Conservation (phyloP, 2,113 vertebrate species). For the Hydrochoerus hydrochaeris region DNA sequence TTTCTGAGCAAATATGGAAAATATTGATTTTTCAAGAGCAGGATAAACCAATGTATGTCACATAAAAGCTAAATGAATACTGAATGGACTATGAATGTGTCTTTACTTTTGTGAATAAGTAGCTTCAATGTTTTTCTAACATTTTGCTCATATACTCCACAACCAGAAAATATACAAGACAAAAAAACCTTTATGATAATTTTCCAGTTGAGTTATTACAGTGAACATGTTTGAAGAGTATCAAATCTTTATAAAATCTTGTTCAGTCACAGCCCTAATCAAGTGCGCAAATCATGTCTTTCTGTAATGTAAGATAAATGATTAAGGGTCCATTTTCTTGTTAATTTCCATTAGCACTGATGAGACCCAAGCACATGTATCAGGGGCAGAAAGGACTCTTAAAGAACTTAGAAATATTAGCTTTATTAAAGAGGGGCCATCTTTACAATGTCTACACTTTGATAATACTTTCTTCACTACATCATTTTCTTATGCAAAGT, state of each 20-base stretch:
- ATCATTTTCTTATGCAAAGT: background rate
- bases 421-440: conserved; percentile 35
- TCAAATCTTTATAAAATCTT: conserved; percentile 66
- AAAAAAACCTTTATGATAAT: conserved; percentile 25
- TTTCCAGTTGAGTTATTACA: conserved; percentile 56
- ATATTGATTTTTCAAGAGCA: conserved; percentile 46
- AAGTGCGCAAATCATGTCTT: conserved; percentile 69
- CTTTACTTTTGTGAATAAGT: conserved; percentile 15
- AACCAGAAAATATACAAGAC: conserved; percentile 16
- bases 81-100: background rate
- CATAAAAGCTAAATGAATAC: background rate
- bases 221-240: conserved; percentile 55
- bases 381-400: conserved; percentile 50
- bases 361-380: conserved; percentile 63
- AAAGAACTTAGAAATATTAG: conserved; percentile 46
- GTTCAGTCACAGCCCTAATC: conserved; percentile 72
- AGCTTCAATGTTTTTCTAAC: background rate
- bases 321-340: conserved; percentile 78
- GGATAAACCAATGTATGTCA: background rate
- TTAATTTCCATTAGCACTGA: conserved; percentile 77
- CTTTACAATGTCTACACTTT: conserved; percentile 45
- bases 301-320: conserved; percentile 71
- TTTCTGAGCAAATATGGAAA: conserved; percentile 30
- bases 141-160: background rate
- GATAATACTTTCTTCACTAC: conserved; percentile 18